Conservation (phyloP, 2,113 vertebrate genomes). For the Hippocampus comes region DNA sequence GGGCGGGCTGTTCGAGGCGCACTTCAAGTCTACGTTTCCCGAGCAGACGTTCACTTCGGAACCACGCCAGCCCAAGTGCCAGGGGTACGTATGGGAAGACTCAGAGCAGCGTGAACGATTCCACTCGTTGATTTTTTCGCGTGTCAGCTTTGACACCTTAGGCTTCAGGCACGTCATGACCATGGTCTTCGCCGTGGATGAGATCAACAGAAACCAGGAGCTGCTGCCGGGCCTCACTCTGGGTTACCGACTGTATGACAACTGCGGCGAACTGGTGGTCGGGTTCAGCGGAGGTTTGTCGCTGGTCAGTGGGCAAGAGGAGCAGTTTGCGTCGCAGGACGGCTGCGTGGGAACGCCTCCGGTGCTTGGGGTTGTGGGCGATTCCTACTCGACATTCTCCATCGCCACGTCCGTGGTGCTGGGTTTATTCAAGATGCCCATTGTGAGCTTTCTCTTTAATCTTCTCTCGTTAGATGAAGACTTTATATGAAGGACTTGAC, state of each 20-base stretch:
- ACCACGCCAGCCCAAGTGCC: constrained; percentile 48
- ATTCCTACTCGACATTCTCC: constrained; percentile 56
- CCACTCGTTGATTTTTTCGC: constrained; percentile 38
- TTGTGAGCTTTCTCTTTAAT: constrained; percentile 56
- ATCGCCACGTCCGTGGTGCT: constrained; percentile 58
- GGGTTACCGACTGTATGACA: constrained; percentile 55
- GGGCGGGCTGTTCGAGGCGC: constrained; percentile 63
- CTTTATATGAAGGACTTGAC: not conserved
- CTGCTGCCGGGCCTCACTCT: constrained; percentile 55
- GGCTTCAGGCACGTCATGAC: constrained; percentile 39
- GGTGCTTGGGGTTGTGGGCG: constrained; percentile 56
- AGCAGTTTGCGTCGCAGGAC: not conserved
- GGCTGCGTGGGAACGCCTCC: constrained; percentile 40
- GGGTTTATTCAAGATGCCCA: constrained; percentile 55
- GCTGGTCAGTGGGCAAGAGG: not conserved
- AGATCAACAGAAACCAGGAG: constrained; percentile 53
- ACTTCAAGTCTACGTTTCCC: constrained; percentile 32
- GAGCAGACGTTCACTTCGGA: constrained; percentile 44
- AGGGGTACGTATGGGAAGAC: constrained; percentile 42
- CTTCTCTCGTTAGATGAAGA: constrained; percentile 11
- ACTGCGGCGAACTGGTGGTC: constrained; percentile 37
- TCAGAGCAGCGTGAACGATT: not conserved
- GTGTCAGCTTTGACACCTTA: constrained; percentile 35
- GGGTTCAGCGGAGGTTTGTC: constrained; percentile 23
- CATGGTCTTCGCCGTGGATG: constrained; percentile 57